Percentiles rank a stretch among this genome's conserved stretches.
phyloP scores from a whole-genome alignment of 2,797 vertebrate species.

The Anolis apletophallus region DNA sequence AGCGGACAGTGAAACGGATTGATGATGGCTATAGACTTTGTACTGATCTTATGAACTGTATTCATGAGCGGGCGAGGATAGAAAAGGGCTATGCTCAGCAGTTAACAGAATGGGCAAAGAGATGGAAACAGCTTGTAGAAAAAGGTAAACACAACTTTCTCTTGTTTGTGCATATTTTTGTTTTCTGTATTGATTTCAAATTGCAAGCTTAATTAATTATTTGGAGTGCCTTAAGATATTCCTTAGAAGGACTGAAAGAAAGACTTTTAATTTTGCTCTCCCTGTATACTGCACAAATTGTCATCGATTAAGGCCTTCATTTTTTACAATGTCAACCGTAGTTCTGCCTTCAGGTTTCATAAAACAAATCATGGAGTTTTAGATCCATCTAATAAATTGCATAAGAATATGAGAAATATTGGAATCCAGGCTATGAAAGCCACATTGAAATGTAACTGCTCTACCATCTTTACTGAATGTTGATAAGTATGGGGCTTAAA shows the following conservation, averaged over 20 bases:
- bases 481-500: slow-evolving; percentile 5
- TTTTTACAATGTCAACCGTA: neutral
- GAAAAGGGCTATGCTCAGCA: slow-evolving; percentile 95
- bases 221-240: neutral
- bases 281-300: neutral
- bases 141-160: slow-evolving; percentile 83
- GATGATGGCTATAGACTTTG: slow-evolving; percentile 95
- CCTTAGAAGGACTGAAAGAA: too few species aligned
- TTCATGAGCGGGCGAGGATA: slow-evolving; percentile 94
- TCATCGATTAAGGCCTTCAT: neutral
- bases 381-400: neutral
- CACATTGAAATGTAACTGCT: neutral
- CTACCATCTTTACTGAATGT: neutral
- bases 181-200: neutral
- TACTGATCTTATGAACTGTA: slow-evolving; percentile 91
- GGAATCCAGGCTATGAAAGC: neutral
- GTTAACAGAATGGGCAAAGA: slow-evolving; percentile 96
- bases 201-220: neutral
- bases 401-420: neutral
- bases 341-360: neutral
- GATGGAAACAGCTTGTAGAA: slow-evolving; percentile 94
- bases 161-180: neutral
- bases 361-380: neutral
- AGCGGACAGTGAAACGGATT: slow-evolving; percentile 92
- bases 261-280: neutral